Evolutionary conservation across 1,140 invertebrate genomes (phyloP).

Genomic region (Phthorimaea operculella): DNA sequence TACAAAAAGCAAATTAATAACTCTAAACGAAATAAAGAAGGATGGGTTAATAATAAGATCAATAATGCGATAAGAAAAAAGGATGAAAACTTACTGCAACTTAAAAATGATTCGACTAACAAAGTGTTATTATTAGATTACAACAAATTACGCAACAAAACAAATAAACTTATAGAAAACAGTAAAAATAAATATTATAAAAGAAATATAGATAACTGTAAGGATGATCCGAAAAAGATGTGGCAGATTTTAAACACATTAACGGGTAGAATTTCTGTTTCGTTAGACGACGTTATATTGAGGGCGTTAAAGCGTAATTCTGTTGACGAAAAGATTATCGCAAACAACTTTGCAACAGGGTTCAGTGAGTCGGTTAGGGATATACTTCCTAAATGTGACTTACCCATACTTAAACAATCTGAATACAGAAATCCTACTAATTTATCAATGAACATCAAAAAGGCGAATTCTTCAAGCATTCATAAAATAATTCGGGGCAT

Average conservation of each 20-base stretch:
- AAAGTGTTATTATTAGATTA: not conserved
- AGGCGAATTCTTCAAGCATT: not conserved
- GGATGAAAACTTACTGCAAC: not conserved
- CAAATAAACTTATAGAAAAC: not conserved
- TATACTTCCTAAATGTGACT: not conserved
- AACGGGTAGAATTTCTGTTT: not conserved
- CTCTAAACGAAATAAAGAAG: not conserved
- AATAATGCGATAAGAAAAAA: not conserved
- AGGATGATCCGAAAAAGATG: not conserved
- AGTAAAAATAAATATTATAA: not conserved
- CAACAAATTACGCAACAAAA: not conserved
- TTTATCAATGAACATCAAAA: not conserved
- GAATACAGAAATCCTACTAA: not conserved
- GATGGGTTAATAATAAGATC: not conserved
- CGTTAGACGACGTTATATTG: constrained; percentile 1
- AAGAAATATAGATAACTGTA: not conserved
- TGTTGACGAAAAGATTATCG: not conserved
- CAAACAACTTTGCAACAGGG: not conserved
- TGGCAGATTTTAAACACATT: constrained; percentile 4
- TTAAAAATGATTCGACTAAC: not conserved
- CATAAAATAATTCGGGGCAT: not conserved
- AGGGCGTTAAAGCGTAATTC: not conserved
- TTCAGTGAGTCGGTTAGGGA: not conserved
- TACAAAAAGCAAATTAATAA: not conserved
- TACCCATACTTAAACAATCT: not conserved